Evolutionary conservation across 2,888 invertebrate species (phyloP).

Genomic region (Caradrina kadenii): DNA sequence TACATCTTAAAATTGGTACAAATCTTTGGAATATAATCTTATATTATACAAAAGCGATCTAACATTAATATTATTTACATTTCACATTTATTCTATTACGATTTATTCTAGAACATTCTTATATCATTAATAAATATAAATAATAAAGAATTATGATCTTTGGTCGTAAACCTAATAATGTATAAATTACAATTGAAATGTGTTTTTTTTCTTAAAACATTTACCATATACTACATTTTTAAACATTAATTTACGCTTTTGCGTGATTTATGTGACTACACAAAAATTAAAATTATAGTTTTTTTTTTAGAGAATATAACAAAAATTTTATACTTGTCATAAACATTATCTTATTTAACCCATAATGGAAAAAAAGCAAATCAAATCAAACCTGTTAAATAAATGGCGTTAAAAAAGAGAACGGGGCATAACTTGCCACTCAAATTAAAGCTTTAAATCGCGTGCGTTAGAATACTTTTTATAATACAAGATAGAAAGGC

Average conservation of each 20-base stretch:
- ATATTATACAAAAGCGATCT: slow-evolving; percentile 44
- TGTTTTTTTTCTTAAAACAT: background rate
- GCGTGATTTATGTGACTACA: too few species aligned
- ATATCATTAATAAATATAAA: slow-evolving; percentile 7
- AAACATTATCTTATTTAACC: too few species aligned
- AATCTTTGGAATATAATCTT: slow-evolving; percentile 63
- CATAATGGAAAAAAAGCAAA: too few species aligned
- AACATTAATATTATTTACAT: slow-evolving; percentile 46
- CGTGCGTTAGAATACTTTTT: too few species aligned
- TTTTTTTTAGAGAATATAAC: too few species aligned
- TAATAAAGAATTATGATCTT: slow-evolving; percentile 24
- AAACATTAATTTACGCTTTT: background rate
- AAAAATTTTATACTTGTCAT: too few species aligned
- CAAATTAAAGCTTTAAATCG: too few species aligned
- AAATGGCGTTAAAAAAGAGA: too few species aligned
- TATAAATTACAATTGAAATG: slow-evolving; percentile 29
- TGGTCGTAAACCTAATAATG: slow-evolving; percentile 53
- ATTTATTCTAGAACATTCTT: slow-evolving; percentile 19
- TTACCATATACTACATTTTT: background rate
- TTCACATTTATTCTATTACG: slow-evolving; percentile 35
- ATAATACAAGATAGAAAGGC: too few species aligned
- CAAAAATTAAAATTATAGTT: too few species aligned
- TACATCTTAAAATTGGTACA: slow-evolving; percentile 58
- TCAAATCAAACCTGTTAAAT: too few species aligned
- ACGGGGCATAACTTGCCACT: too few species aligned